A percentile compares a stretch with the other conserved stretches of the same genome.
Conservation (phyloP, 1,140 invertebrate species). For the Sminthurinus signatus region DNA sequence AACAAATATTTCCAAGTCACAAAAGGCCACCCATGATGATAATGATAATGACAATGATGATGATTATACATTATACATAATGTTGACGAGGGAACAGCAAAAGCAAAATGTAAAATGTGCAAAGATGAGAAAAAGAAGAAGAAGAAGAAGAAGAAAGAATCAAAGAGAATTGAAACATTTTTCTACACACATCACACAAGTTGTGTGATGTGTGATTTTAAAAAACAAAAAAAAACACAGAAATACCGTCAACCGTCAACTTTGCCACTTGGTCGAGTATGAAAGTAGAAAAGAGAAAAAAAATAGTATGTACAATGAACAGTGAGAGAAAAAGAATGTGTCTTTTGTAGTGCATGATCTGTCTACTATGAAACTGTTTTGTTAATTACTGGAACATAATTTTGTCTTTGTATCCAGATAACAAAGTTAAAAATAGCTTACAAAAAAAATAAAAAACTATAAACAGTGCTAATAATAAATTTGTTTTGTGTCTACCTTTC, state of each 20-base stretch:
- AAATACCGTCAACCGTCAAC: too few relatives aligned
- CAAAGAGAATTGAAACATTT: too few relatives aligned
- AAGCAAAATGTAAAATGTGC: too few relatives aligned
- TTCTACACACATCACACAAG: background rate
- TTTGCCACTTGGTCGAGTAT: background rate
- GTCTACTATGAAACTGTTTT: background rate
- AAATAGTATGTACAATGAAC: background rate
- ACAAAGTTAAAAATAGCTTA: constrained; percentile 36
- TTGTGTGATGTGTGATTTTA: background rate
- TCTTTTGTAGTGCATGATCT: background rate
- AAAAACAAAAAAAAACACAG: too few relatives aligned
- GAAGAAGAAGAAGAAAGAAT: too few relatives aligned
- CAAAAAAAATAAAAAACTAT: too few relatives aligned
- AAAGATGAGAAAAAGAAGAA: too few relatives aligned
- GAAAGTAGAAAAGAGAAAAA: background rate
- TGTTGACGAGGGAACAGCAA: too few relatives aligned
- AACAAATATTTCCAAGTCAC: constrained; percentile 7
- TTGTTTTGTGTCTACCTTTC: too few relatives aligned
- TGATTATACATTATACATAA: too few relatives aligned
- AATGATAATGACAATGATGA: background rate
- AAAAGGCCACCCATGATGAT: constrained; percentile 18
- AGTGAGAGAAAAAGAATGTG: background rate
- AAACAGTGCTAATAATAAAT: too few relatives aligned
- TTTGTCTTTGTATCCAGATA: constrained; percentile 39
- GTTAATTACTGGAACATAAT: constrained; percentile 42